Evolutionary conservation across 2,888 invertebrate species (phyloP), one percentile per base, ranked within the genome.

Genomic region (Drosophila anomelani): DNA sequence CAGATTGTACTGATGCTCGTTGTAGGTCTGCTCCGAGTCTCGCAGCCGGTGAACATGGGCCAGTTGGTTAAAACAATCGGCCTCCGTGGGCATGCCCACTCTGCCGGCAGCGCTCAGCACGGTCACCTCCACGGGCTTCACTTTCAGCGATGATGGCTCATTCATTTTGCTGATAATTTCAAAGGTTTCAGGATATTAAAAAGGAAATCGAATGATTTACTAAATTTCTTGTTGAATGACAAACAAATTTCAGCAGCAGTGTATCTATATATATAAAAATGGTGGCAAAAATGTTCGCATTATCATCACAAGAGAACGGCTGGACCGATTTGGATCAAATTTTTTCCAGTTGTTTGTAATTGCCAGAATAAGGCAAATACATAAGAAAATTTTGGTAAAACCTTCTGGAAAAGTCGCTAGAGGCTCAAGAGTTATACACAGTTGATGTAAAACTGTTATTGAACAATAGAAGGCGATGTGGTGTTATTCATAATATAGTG

Each of bases 1-100:
- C 93, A 96, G 94, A 79, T 94, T 94, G 59, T 95, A 94, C 84
- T 94, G 93, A 92, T 96, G 95, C 76, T 94, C 93, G 58, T 94
- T 93, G 90, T 94, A 95, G 67, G 91, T 91, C 4, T 76, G 60
- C 62, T 92, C 92, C 5, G 92, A 92, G 55, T 91, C 87, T 5
- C 90, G 91, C 51, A 92, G 73, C 36, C 90, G 90, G 78, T 92
- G 93, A 23, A 91, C 83, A 41, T 90, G 87, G 2, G 91, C 86
- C 61, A 92, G 60, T 76, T 92, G 92, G 60, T 85, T 87, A 4
- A 91, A 76, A 43, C 92, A 92, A 56, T 90, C 91, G 8, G 85
- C 61, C 56, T 91, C 88, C 2, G 87, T 83, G 54, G 92, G 92
- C 46, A 89, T 75, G 17, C 85, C 76, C 43, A 75, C 85, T 9